Base-by-base conservation (phyloP, 2,797 vertebrate genomes). In the Ptychadena robeensis region DNA sequence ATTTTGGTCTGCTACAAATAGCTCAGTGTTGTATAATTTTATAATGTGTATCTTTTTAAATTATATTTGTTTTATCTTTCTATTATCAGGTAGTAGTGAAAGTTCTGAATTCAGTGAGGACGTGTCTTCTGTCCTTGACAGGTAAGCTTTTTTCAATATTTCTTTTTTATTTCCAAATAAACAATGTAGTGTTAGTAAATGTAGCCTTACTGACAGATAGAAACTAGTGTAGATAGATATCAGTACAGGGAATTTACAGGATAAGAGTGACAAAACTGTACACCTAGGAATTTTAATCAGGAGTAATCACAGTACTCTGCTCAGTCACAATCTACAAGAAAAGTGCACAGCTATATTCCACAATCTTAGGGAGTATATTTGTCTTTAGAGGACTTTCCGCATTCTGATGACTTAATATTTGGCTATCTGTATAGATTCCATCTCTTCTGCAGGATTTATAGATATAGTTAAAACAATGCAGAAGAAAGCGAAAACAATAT, bases 21-120 rank as follows among this genome's bases (percentile, higher is more conserved):
- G n/a, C n/a, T n/a, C n/a, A n/a, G n/a, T n/a, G n/a, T n/a, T n/a
- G n/a, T n/a, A n/a, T n/a, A n/a, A n/a, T n/a, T n/a, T n/a, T n/a
- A n/a, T n/a, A n/a, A n/a, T n/a, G n/a, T 44, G 44, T 53, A 22
- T 53, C 22, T 53, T n/a, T 53, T 1, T 53, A 9, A 53, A 22
- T 35, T 53, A 53, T 7, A 48, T 53, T 53, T 53, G 4, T 53
- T 53, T 5, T 53, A 53, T 22, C 87, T 90, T 83, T 77, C 90
- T 89, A 87, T 88, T 91, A 88, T 88, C 87, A 98, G 97, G 96
- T 81, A 98, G 97, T 94, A 97, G 96, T 91, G 96, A 97, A 89
- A 98, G 97, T 89, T 98, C 96, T 68, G 93, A 94, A 90, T 96
- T 98, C 90, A 96, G 95, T 89, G 97, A 98, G 89, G 97, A 97